A percentile compares a stretch with the other conserved stretches of the same genome.
Evolutionary conservation across 2,888 invertebrate genomes (phyloP).

Genomic region (Dysmachus trigonus): DNA sequence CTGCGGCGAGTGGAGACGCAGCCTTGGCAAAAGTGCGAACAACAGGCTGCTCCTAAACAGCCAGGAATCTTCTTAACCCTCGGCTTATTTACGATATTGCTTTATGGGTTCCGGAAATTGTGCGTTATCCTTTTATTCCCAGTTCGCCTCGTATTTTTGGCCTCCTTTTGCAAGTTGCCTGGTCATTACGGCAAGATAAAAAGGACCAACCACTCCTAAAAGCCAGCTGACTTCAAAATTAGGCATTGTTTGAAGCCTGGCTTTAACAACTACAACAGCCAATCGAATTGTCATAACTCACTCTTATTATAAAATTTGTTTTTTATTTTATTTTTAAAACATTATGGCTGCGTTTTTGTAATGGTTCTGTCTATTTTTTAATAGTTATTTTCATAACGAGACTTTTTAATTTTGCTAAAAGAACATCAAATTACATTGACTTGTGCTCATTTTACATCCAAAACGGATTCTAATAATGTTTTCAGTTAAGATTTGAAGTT

Average conservation of each 20-base stretch:
- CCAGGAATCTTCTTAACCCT: conserved; percentile 30
- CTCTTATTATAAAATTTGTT: too few relatives aligned
- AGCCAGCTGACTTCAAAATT: not conserved
- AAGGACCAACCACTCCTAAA: not conserved
- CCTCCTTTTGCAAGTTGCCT: not conserved
- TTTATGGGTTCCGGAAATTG: conserved; percentile 41
- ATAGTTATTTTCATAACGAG: too few relatives aligned
- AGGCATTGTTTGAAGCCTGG: not conserved
- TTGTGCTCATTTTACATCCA: too few relatives aligned
- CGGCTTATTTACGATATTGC: conserved; percentile 41
- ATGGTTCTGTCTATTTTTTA: too few relatives aligned
- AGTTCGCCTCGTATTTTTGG: conserved; percentile 8
- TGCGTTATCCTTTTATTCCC: conserved; percentile 32
- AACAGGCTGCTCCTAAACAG: conserved; percentile 28
- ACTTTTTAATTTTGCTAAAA: too few relatives aligned
- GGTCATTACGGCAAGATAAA: not conserved
- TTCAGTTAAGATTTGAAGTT: too few relatives aligned
- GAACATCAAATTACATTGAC: too few relatives aligned
- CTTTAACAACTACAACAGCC: too few relatives aligned
- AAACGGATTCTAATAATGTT: too few relatives aligned
- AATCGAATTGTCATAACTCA: too few relatives aligned
- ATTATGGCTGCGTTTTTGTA: too few relatives aligned
- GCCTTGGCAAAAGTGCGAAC: not conserved
- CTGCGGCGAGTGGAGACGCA: not conserved
- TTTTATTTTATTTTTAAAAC: too few relatives aligned